Base-by-base conservation (phyloP, 2,113 vertebrate genomes). In the Zosterops borbonicus region DNA sequence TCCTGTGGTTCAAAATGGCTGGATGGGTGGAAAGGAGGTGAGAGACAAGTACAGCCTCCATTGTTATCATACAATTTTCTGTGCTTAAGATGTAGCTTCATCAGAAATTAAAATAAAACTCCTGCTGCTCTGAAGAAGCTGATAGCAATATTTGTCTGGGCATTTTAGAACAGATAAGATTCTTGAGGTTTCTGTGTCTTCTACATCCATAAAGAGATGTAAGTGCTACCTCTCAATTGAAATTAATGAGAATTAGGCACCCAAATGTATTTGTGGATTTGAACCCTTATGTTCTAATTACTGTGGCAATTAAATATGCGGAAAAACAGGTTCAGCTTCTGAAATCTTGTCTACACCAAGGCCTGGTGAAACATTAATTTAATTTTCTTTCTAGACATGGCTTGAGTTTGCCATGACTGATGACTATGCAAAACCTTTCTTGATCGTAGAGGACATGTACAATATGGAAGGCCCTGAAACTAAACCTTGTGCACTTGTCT, bases 311-410 rank as follows among this genome's bases (percentile, higher is more conserved):
- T 94, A 94, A 95, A 92, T 60, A 91, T 87, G 95, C 19, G 5
- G 93, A 95, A 96, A 93, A 94, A 94, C 94, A 92, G 92, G 96
- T 95, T 94, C 71, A 81, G 64, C 88, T 89, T 60, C 71, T 75
- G 71, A 47, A 95, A 88, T 87, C 56, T 71, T 88, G 90, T 86
- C 90, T 96, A 56, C 37, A 39, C 28, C 68, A 60, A 83, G 62
- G 60, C 18, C 93, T 85, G 44, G 79, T 89, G 83, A 92, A 96
- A 94, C 89, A 83, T 83, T 93, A 93, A 96, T 96, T 88, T 96
- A 96, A 97, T 96, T 94, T 92, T 96, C 92, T 95, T 96, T 93
- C 87, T 96, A 96, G 93, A 95, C 94, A 90, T 93, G 73, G 83
- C 68, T 94, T 88, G 76, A 81, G 56, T 90, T 90, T 92, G 83